These are phyloP conservation scores for Raja brachyura DNA, from an alignment of 2,113 vertebrate species.

Conservation along the genomic window DNA sequence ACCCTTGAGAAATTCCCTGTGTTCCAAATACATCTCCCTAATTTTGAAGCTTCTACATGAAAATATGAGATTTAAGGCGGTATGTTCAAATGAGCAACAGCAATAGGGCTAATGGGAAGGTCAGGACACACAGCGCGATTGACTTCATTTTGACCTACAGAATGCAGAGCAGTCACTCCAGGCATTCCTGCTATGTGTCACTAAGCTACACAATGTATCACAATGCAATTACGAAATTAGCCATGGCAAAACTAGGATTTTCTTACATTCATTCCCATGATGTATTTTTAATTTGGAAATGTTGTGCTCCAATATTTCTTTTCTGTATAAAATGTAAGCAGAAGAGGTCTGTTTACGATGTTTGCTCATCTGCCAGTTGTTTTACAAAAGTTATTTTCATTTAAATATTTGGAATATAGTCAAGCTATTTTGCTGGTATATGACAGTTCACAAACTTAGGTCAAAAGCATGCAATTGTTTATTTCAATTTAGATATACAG, in stretches of 20 bases:
- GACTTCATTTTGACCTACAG: constrained; percentile 32
- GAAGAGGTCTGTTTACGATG: not conserved
- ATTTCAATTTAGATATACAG: too few relatives aligned
- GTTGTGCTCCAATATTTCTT: not conserved
- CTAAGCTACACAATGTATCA: constrained; percentile 40
- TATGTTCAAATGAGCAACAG: constrained; percentile 30
- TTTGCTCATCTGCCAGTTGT: not conserved
- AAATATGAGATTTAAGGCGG: constrained; percentile 5
- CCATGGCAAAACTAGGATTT: constrained; percentile 9
- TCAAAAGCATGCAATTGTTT: not conserved
- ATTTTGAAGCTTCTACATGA: not conserved
- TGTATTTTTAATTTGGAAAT: not conserved
- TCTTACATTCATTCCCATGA: constrained; percentile 24
- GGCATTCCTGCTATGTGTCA: constrained; percentile 35
- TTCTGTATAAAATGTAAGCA: not conserved
- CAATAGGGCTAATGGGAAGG: constrained; percentile 36
- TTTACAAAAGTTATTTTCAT: not conserved
- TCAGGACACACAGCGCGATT: constrained; percentile 31
- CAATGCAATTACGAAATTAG: constrained; percentile 38
- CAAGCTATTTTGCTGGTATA: not conserved
- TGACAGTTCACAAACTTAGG: not conserved
- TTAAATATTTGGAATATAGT: not conserved
- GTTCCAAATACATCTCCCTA: not conserved
- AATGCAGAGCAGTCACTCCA: not conserved
- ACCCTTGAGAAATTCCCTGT: not conserved